Evolutionary conservation across 1,140 invertebrate species (phyloP).

Genomic region (Metopolophium dirhodum): DNA sequence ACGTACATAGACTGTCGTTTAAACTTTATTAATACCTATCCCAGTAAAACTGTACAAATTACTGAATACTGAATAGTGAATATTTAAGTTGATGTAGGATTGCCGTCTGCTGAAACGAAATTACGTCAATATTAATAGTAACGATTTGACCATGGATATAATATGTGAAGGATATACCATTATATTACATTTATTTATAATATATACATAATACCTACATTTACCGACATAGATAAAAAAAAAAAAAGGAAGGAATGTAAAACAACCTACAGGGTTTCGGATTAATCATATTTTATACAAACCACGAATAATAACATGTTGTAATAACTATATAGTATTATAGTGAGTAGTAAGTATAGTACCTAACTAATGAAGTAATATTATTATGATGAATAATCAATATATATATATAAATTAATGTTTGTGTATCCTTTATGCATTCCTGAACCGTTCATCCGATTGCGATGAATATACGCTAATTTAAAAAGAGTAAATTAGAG

Average conservation of each 20-base stretch:
- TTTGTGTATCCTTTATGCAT: too few relatives aligned
- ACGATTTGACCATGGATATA: not conserved
- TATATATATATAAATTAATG: too few relatives aligned
- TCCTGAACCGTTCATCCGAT: too few relatives aligned
- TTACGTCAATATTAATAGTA: not conserved
- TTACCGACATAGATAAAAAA: not conserved
- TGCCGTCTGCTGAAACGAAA: not conserved
- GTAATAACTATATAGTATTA: not conserved
- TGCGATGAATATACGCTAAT: too few relatives aligned
- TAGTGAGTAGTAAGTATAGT: too few relatives aligned
- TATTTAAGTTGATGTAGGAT: too few relatives aligned
- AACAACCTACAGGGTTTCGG: not conserved
- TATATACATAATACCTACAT: not conserved
- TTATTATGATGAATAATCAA: too few relatives aligned
- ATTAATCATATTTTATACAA: not conserved
- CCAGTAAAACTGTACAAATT: too few relatives aligned
- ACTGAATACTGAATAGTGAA: too few relatives aligned
- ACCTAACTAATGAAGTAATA: too few relatives aligned
- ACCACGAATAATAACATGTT: not conserved
- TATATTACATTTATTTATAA: not conserved
- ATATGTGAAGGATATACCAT: not conserved
- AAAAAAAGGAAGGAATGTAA: not conserved
- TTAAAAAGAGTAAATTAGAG: too few relatives aligned
- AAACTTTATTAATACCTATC: not conserved
- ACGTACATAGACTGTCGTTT: too few relatives aligned